Evolutionary conservation across 2,888 invertebrate genomes (phyloP).

Genomic region (Eilema sororculum): DNA sequence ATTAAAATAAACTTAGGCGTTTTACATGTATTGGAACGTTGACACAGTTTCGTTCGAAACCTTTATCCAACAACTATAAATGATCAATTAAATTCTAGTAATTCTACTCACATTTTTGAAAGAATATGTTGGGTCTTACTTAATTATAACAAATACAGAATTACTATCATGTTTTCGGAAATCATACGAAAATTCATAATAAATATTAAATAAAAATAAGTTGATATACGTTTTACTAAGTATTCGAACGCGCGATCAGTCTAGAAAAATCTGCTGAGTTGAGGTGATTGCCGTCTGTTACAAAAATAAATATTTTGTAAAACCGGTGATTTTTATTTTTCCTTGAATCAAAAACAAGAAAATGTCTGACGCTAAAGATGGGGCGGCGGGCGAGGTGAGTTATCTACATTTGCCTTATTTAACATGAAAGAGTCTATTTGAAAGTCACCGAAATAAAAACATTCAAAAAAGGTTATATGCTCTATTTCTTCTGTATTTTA

Average conservation of each 20-base stretch:
- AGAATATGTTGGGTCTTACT: too few species aligned
- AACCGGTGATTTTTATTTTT: conserved; percentile 9
- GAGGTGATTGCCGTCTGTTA: conserved; percentile 23
- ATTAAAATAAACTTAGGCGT: neutral
- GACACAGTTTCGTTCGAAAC: neutral
- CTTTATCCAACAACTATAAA: neutral
- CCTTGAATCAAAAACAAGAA: conserved; percentile 12
- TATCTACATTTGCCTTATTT: conserved; percentile 4
- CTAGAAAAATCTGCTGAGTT: conserved; percentile 60
- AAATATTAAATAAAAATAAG: too few species aligned
- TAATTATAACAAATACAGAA: too few species aligned
- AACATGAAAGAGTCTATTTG: neutral
- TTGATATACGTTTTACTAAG: too few species aligned
- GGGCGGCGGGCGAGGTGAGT: conserved; percentile 29
- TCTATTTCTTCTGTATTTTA: neutral
- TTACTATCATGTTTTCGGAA: neutral
- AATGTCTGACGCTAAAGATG: conserved; percentile 40
- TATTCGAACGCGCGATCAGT: conserved; percentile 40
- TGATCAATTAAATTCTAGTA: too few species aligned
- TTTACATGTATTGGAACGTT: neutral
- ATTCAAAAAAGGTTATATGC: neutral
- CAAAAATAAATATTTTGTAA: conserved; percentile 49
- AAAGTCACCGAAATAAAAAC: neutral
- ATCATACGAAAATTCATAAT: neutral
- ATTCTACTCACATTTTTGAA: too few species aligned